Percentiles rank a stretch among this genome's conserved stretches.
phyloP scores from a whole-genome alignment of 2,797 vertebrate species.

The Pipistrellus pygmaeus region DNA sequence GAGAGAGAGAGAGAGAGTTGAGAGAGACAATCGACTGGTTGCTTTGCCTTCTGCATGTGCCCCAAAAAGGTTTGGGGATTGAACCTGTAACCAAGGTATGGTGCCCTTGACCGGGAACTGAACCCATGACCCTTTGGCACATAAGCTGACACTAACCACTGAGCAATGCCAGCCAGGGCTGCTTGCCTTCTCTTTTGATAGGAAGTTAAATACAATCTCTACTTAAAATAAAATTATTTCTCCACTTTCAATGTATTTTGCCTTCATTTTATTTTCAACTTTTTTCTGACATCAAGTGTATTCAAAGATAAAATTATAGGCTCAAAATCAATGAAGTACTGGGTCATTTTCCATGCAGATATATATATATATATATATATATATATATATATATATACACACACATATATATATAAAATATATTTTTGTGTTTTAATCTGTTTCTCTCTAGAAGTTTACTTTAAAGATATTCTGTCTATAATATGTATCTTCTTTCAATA shows the following conservation, averaged over 20 bases:
- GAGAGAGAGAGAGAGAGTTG: too few relatives aligned
- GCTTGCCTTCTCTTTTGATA: conserved; percentile 21
- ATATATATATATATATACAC: neutral
- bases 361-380: neutral
- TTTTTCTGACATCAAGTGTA: conserved; percentile 67
- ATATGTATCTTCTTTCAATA: conserved; percentile 27
- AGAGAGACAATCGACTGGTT: too few relatives aligned
- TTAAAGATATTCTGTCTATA: conserved; percentile 48
- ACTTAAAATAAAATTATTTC: conserved; percentile 68
- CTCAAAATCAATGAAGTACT: conserved; percentile 71
- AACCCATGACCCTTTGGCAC: too few relatives aligned
- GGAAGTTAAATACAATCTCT: conserved; percentile 1
- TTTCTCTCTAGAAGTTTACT: conserved; percentile 60
- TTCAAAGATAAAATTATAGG: conserved; percentile 72
- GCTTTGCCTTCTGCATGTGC: too few relatives aligned
- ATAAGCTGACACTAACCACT: too few relatives aligned
- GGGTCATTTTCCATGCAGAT: neutral
- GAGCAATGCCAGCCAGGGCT: too few relatives aligned
- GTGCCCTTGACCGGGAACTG: too few relatives aligned
- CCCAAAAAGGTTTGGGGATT: too few relatives aligned
- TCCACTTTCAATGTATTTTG: conserved; percentile 56
- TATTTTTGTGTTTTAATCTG: conserved; percentile 59
- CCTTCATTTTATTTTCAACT: conserved; percentile 60
- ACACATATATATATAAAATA: conserved; percentile 51
- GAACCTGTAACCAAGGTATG: too few relatives aligned